These are phyloP conservation scores for Camponotus vicinus DNA, from an alignment of 1,140 invertebrate genomes.

Conservation along the genomic window DNA sequence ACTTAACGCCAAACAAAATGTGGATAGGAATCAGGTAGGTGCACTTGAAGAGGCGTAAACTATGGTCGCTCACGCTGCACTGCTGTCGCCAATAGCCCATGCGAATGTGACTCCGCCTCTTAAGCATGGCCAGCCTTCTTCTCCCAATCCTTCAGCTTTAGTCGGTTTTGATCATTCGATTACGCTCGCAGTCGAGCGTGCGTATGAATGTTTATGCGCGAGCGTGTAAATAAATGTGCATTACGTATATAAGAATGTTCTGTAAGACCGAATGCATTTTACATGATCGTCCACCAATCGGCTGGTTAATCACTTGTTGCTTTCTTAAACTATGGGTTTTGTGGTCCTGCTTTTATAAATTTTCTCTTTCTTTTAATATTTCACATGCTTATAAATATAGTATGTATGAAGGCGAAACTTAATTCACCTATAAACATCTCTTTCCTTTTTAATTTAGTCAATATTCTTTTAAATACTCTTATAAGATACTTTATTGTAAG, in stretches of 20 bases:
- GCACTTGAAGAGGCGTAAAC: conserved; percentile 81
- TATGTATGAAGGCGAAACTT: background rate
- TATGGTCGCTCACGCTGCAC: conserved; percentile 77
- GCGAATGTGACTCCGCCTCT: conserved; percentile 82
- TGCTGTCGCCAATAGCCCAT: conserved; percentile 83
- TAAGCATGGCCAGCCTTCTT: conserved; percentile 76
- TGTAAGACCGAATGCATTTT: conserved; percentile 16
- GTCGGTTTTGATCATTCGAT: conserved; percentile 50
- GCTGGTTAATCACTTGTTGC: conserved; percentile 63
- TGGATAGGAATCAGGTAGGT: conserved; percentile 34
- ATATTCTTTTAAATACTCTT: conserved; percentile 24
- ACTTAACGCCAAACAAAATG: conserved; percentile 45
- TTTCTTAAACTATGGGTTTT: background rate
- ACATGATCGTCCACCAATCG: conserved; percentile 55
- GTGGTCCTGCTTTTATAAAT: background rate
- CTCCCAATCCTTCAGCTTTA: conserved; percentile 62
- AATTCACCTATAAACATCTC: background rate
- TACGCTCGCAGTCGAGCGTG: conserved; percentile 74
- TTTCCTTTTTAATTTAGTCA: background rate
- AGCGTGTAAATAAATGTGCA: conserved; percentile 31
- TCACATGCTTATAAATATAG: background rate
- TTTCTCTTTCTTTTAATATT: background rate
- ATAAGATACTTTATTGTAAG: conserved; percentile 11
- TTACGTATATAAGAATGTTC: background rate
- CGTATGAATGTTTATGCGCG: conserved; percentile 67